phyloP scores from a whole-genome alignment of 2,113 vertebrate species.

The Bungarus multicinctus region DNA sequence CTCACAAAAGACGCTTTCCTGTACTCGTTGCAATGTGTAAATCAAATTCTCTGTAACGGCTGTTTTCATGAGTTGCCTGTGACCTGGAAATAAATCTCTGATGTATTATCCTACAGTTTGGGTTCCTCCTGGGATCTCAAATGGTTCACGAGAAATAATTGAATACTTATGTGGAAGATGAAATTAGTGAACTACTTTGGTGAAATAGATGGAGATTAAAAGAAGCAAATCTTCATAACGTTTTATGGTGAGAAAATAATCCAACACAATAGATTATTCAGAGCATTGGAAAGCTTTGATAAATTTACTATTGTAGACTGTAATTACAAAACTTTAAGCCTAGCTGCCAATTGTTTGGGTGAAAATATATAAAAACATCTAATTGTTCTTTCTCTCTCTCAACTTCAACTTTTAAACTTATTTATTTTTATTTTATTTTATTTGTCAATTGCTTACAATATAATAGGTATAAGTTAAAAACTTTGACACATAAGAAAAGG shows the following conservation, averaged over 20 bases:
- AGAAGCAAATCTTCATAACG: conserved; percentile 28
- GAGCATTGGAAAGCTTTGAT: neutral
- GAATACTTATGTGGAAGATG: neutral
- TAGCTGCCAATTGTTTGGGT: neutral
- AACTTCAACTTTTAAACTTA: neutral
- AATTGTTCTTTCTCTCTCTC: neutral
- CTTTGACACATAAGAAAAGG: neutral
- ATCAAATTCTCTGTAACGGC: conserved; percentile 42
- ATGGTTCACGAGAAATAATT: conserved; percentile 16
- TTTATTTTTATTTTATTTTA: no score
- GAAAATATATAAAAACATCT: neutral
- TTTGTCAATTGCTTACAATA: no score
- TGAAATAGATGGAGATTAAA: conserved; percentile 15
- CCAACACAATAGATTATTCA: neutral
- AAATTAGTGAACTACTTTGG: neutral
- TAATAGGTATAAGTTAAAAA: no score
- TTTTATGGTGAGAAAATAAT: conserved; percentile 7
- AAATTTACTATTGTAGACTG: neutral
- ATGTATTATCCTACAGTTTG: conserved; percentile 16
- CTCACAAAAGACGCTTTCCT: conserved; percentile 41
- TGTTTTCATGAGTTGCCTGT: conserved; percentile 47
- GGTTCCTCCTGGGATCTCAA: conserved; percentile 26
- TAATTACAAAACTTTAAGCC: neutral
- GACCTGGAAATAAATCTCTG: conserved; percentile 48
- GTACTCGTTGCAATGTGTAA: conserved; percentile 43